phyloP scores from a whole-genome alignment of 2,113 vertebrate genomes.

The Phrynocephalus versicolor region DNA sequence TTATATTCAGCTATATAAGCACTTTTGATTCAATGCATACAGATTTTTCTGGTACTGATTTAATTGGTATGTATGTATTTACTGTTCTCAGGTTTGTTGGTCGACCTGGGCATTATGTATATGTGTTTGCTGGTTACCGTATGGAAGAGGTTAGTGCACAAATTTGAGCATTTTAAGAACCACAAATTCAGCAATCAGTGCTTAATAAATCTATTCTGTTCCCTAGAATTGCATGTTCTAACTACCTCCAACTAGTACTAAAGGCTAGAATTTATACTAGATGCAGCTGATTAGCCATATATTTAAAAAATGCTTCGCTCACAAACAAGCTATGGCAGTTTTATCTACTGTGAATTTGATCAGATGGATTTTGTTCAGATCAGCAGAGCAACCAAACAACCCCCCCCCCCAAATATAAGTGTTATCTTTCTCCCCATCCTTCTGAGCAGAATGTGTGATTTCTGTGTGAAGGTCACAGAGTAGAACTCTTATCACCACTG shows the following conservation, averaged over 20 bases:
- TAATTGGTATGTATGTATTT: neutral
- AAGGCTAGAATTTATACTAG: neutral
- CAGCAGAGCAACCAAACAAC: neutral
- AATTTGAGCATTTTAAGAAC: neutral
- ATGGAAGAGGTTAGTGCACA: conserved; percentile 88
- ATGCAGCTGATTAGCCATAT: neutral
- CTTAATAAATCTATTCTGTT: neutral
- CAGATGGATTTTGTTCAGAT: neutral
- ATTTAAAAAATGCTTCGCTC: neutral
- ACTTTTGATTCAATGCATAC: neutral
- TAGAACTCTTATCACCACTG: no score
- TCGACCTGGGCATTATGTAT: conserved; percentile 90
- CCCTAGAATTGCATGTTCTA: neutral
- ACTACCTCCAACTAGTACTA: neutral
- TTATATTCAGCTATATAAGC: neutral
- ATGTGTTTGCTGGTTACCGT: conserved; percentile 89
- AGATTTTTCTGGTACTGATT: neutral
- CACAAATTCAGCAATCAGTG: neutral
- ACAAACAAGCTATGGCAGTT: neutral
- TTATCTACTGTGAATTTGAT: neutral
- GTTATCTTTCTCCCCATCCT: neutral
- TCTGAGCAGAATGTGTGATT: no score
- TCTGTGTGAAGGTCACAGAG: no score
- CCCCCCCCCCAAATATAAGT: neutral
- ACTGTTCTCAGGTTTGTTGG: conserved; percentile 87